Base-by-base conservation (phyloP, 2,113 vertebrate genomes). In the Silurus asotus region DNA sequence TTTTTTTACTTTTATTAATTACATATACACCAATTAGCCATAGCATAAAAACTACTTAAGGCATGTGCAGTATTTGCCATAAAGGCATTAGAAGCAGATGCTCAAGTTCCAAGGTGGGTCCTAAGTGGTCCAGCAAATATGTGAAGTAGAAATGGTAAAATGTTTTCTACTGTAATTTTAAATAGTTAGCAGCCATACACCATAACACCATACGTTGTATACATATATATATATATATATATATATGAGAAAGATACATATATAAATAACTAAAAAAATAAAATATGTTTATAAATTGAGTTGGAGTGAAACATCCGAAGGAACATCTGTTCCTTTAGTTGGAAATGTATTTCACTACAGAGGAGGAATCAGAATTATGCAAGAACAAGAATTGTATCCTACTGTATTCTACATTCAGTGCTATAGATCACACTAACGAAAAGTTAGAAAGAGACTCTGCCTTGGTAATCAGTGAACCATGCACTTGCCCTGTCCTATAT, bases 391-490 rank as follows among this genome's bases (percentile, higher is more conserved):
- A 23, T 8, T 6, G 25, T 61, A 28, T 79, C 56, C 9, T n/a
- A n/a, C n/a, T n/a, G n/a, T n/a, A 28, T 55, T 61, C 56, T 45
- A 10, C 55, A 23, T 61, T 61, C 28, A 3, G 56, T 13, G 56
- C 56, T 20, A 23, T 7, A 59, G 56, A 37, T 20, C 65, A 59
- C 65, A 53, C 49, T 55, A 7, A 37, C 49, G 59, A 77, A 67
- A 28, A 48, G 59, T 45, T 67, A 13, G 58, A 65, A 67, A 48
- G 14, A 19, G 59, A 37, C 37, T 69, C 62, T 64, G 14, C 28
- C 58, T 15, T 23, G 85, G 53, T 87, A 84, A 89, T 87, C 45
- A 84, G 82, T 89, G 70, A 78, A 51, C 82, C 53, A 2, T 75
- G 45, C 9, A 1, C 48, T 56, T 0, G 6, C 51, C 70, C 62